These are phyloP conservation scores for Rhinolophus sinicus DNA, from an alignment of 2,113 vertebrate genomes.

Conservation along the genomic window DNA sequence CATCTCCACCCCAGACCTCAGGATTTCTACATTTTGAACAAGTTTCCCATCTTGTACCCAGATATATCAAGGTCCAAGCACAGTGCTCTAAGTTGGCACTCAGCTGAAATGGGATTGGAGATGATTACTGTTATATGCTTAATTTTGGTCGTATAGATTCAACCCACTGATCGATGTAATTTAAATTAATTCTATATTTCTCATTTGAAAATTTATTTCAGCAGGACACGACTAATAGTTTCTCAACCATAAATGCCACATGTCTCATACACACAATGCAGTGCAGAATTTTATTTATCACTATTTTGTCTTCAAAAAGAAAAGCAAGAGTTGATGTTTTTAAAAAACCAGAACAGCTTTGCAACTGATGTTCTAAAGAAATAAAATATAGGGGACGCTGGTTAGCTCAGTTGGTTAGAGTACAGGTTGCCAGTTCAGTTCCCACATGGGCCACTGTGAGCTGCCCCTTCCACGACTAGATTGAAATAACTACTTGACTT, in stretches of 20 bases:
- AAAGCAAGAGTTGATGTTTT: conserved; percentile 10
- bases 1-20: neutral
- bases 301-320: conserved; percentile 38
- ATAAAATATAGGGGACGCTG: neutral
- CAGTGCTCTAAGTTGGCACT: neutral
- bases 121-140: neutral
- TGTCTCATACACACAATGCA: neutral
- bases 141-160: neutral
- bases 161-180: neutral
- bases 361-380: neutral
- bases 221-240: neutral
- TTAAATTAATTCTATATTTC: neutral
- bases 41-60: neutral
- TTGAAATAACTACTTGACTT: too few relatives aligned
- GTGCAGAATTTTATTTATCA: conserved; percentile 22
- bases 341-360: neutral
- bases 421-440: too few relatives aligned
- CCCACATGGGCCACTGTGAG: too few relatives aligned
- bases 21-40: neutral
- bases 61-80: neutral
- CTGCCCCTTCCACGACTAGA: too few relatives aligned
- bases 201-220: conserved; percentile 30
- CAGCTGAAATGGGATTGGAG: neutral
- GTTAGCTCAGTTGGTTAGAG: too few relatives aligned
- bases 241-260: neutral